A percentile compares a stretch with the other conserved stretches of the same genome.
phyloP scores from a whole-genome alignment of 1,140 invertebrate genomes.

The Glossosoma conforme region DNA sequence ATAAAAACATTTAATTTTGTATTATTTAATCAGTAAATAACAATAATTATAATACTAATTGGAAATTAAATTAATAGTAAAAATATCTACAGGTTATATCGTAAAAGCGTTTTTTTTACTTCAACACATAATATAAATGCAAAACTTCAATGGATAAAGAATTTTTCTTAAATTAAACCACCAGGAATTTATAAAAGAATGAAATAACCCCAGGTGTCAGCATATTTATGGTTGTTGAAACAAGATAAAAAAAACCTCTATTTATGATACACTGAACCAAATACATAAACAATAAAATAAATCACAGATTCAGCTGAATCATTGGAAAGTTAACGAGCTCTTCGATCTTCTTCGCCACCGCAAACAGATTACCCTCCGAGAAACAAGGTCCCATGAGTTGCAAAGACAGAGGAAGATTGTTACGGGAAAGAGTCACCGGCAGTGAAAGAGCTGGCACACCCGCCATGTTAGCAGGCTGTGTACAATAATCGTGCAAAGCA shows the following conservation, averaged over 20 bases:
- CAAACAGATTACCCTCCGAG: conserved; percentile 72
- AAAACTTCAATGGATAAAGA: no score
- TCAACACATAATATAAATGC: no score
- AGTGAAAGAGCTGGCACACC: conserved; percentile 89
- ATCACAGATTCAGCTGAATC: conserved; percentile 24
- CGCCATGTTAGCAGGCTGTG: conserved; percentile 93
- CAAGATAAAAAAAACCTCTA: background rate
- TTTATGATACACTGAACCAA: background rate
- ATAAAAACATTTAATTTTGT: no score
- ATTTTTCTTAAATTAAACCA: background rate
- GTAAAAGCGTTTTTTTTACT: no score
- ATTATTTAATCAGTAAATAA: no score
- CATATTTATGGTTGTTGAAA: background rate
- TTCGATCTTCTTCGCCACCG: conserved; percentile 83
- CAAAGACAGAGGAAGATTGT: conserved; percentile 79
- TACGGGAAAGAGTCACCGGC: conserved; percentile 74
- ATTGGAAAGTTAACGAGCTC: conserved; percentile 60
- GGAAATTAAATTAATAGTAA: no score
- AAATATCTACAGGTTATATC: no score
- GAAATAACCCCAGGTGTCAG: no score
- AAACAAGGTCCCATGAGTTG: conserved; percentile 86
- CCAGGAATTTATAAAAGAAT: background rate
- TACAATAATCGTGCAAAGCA: conserved; percentile 89
- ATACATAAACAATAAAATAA: conserved; percentile 3
- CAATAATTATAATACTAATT: no score